Conservation (phyloP, 1,140 invertebrate genomes). For the Procambarus clarkii region DNA sequence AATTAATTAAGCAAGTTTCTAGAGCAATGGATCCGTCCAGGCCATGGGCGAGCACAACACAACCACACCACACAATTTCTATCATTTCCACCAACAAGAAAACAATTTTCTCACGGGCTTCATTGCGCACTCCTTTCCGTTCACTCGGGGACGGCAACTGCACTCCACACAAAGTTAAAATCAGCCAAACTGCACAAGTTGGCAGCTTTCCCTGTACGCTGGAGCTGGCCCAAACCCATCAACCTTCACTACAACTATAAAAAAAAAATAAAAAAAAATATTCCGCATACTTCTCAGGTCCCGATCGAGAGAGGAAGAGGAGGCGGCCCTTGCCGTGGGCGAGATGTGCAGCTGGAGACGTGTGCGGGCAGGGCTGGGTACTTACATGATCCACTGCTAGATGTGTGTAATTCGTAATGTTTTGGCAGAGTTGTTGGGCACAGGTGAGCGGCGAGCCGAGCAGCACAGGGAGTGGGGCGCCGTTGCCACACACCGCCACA, state of each 20-base stretch:
- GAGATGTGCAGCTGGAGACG: background rate
- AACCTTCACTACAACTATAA: constrained; percentile 1
- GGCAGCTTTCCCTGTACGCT: constrained; percentile 34
- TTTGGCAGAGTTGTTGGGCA: constrained; percentile 47
- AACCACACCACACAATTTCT: background rate
- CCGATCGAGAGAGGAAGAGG: background rate
- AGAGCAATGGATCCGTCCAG: background rate
- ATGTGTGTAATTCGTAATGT: constrained; percentile 49
- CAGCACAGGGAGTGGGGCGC: constrained; percentile 45
- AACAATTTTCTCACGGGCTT: constrained; percentile 43
- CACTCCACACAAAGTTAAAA: constrained; percentile 38
- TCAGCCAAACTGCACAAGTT: constrained; percentile 33
- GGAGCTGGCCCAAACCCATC: constrained; percentile 37
- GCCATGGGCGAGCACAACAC: background rate
- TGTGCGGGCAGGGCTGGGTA: background rate
- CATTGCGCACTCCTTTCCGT: constrained; percentile 42
- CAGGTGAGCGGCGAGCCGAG: constrained; percentile 39
- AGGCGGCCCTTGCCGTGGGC: background rate
- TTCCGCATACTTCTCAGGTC: background rate
- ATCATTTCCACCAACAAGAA: background rate
- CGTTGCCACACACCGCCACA: no score
- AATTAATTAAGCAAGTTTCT: background rate
- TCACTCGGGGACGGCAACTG: constrained; percentile 50
- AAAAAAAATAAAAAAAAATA: background rate
- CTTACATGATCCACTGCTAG: background rate